Percentiles rank a stretch among this genome's conserved stretches.
Conservation (phyloP, 2,888 invertebrate genomes). For the Monochamus alternatus region DNA sequence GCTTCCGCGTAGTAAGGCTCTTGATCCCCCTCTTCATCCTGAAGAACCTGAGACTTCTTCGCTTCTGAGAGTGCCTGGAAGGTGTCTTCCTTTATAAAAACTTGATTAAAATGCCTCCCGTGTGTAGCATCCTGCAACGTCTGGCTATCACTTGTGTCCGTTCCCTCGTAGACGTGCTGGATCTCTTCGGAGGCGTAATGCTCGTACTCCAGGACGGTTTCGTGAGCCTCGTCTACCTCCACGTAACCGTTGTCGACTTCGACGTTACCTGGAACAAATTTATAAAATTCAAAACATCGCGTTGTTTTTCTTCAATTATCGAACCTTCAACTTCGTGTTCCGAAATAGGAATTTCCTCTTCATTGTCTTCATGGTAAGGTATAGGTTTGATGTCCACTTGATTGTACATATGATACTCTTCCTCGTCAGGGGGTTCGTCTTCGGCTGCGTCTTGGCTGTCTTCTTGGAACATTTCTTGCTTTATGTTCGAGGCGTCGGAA, state of each 20-base stretch:
- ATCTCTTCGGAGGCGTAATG: constrained; percentile 37
- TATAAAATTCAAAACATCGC: not conserved
- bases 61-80: not conserved
- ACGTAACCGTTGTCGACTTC: constrained; percentile 12
- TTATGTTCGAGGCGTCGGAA: not conserved
- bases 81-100: constrained; percentile 42
- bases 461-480: constrained; percentile 21
- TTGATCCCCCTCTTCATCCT: constrained; percentile 25
- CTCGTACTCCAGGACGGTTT: constrained; percentile 42
- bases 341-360: not conserved
- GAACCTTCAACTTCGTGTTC: constrained; percentile 1
- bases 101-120: constrained; percentile 31
- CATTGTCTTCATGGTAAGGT: not conserved
- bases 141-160: constrained; percentile 17
- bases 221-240: constrained; percentile 35
- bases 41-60: not conserved
- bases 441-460: not conserved
- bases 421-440: not conserved
- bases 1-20: constrained; percentile 10
- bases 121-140: not conserved
- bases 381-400: not conserved
- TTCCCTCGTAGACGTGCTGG: constrained; percentile 41
- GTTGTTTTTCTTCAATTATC: not conserved
- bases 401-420: constrained; percentile 11
- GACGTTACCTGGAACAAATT: constrained; percentile 21